Base-by-base conservation (phyloP, 2,797 vertebrate genomes). In the Gobionotothen gibberifrons region DNA sequence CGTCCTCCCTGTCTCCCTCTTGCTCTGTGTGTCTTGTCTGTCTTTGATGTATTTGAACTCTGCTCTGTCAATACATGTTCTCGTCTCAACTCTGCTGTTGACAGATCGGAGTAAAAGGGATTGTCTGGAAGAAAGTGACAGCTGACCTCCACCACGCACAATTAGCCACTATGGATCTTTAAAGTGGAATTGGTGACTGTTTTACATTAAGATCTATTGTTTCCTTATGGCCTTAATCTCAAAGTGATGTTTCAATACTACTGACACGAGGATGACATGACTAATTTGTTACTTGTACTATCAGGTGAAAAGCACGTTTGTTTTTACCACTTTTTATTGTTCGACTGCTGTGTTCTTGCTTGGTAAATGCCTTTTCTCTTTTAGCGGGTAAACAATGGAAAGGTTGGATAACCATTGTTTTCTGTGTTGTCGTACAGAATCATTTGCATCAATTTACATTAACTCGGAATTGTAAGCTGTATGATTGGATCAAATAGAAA, bases 41-140 rank as follows among this genome's bases (percentile, higher is more conserved):
- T 66, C 57, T 82, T 79, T 77, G 57, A 79, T 81, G 55, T 57
- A 48, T 73, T 62, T 80, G 21, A 63, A 79, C 65, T 74, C 53
- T 60, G 58, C 57, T 69, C n/a, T 2, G 5, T 61, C 39, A 36
- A 59, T 21, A 54, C 16, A 14, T 17, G 48, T 29, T 40, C 21
- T 36, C 59, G 42, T 29, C 43, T 14, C 43, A 62, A 39, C 32
- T 11, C n/a, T 42, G 42, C 26, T 22, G 57, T 48, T 49, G 60
- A 40, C 70, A 66, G 52, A 44, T 16, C 13, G 39, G 19, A 54
- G 74, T 26, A 17, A 9, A 36, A 26, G 26, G 26, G 26, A 26
- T 26, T 26, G 26, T 26, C 4, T 26, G 26, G 26, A 26, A 26
- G 26, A 26, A 26, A 6, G 32, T 36, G 32, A 2, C 32, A 9